Base-by-base conservation (phyloP, 2,888 invertebrate genomes). In the Lomographa bimaculata region DNA sequence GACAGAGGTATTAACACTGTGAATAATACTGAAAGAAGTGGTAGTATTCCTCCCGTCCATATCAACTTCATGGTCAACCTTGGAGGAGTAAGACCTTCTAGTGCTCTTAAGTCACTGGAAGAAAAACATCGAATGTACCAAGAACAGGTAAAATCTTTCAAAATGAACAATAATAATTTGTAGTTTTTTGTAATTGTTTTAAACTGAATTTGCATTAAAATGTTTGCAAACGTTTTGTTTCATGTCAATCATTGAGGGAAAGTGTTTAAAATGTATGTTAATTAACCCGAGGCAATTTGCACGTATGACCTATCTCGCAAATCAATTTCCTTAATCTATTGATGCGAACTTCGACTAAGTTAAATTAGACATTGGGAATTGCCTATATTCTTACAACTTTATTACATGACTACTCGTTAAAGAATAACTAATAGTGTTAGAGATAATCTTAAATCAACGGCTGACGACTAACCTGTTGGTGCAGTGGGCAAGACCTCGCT, bases 101-200 rank as follows among this genome's bases (percentile, higher is more conserved):
- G 64, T 37, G 69, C 81, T 7, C 50, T 89, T 7, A 69, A 56
- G 43, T 66, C 52, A n/a, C 57, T 89, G 8, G 89, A 89, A 50
- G 83, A 84, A 42, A 85, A 85, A 54, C 89, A 89, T 49, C 63
- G 71, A 9, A 74, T 80, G 66, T 89, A 80, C 46, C 85, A 87
- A 50, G 84, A 85, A 28, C 75, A 78, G 64, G 79, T 89, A 0
- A 87, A 79, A 53, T 57, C 62, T 0, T 81, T 77, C 42, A 54
- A 57, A 9, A 60, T 70, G 50, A 64, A 76, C 7, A 64, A 65
- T 11, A 61, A 60, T 39, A 52, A 60, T 23, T 38, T 40, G 6
- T 66, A 46, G 47, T 37, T 38, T 29, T 19, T 18, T 29, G 19
- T 18, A 7, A 28, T 20, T 38, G 8, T 34, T 41, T 30, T 26